Percentiles rank a stretch among this genome's conserved stretches.
Evolutionary conservation across 2,888 invertebrate species (phyloP).

Genomic region (Plagodis pulveraria): DNA sequence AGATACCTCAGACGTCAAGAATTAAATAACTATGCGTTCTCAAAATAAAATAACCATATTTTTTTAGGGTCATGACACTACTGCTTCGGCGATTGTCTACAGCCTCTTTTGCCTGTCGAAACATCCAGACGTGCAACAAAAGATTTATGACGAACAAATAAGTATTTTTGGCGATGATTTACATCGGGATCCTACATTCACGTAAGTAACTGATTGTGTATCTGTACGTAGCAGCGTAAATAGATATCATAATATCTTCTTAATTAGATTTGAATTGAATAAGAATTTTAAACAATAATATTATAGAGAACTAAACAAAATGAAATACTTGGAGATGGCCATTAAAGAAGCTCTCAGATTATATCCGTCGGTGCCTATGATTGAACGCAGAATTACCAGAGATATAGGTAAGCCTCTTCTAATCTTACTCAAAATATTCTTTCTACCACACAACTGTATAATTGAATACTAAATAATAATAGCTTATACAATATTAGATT

Average conservation of each 20-base stretch:
- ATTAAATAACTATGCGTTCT: too few species aligned
- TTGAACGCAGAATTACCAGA: slow-evolving; percentile 62
- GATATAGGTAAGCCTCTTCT: slow-evolving; percentile 52
- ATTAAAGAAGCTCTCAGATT: slow-evolving; percentile 79
- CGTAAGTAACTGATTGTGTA: slow-evolving; percentile 46
- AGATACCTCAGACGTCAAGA: too few species aligned
- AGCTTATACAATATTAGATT: too few species aligned
- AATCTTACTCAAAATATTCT: too few species aligned
- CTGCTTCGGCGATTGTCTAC: slow-evolving; percentile 83
- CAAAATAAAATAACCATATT: too few species aligned
- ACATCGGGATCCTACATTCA: slow-evolving; percentile 61
- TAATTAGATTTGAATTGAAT: too few species aligned
- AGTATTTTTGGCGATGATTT: slow-evolving; percentile 68
- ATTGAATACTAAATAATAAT: too few species aligned
- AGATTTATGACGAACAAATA: slow-evolving; percentile 76
- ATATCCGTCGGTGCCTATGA: slow-evolving; percentile 78
- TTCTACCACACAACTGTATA: too few species aligned
- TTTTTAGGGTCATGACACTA: slow-evolving; percentile 82
- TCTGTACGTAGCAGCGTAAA: too few species aligned
- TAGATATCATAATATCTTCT: too few species aligned
- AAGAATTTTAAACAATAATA: too few species aligned
- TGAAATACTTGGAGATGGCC: slow-evolving; percentile 80
- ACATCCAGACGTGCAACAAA: slow-evolving; percentile 78
- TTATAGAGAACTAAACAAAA: slow-evolving; percentile 64
- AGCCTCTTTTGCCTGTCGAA: slow-evolving; percentile 78